Evolutionary conservation across 2,888 invertebrate species (phyloP).

Genomic region (Conistra vaccinii): DNA sequence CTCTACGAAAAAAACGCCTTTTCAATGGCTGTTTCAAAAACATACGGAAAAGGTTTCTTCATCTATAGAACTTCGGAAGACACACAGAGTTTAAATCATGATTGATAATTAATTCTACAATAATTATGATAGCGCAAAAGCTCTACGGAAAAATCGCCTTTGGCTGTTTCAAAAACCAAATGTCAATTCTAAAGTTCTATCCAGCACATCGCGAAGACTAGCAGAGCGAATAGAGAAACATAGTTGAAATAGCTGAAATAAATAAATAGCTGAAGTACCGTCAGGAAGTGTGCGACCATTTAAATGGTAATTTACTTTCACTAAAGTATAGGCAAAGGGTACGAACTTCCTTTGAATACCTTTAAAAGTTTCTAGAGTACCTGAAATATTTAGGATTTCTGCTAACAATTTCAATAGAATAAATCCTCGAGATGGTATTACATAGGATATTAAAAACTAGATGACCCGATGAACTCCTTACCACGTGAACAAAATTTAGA

Average conservation of each 20-base stretch:
- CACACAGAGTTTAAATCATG: no score
- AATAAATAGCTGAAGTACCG: no score
- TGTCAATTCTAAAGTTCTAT: neutral
- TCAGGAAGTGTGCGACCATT: slow-evolving; percentile 55
- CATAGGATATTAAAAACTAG: neutral
- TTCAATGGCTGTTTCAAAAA: neutral
- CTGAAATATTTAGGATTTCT: neutral
- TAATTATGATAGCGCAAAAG: no score
- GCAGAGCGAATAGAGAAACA: slow-evolving; percentile 40
- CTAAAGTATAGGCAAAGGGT: slow-evolving; percentile 25
- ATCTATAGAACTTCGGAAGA: no score
- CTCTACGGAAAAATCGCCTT: no score
- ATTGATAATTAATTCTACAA: no score
- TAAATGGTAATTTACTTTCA: slow-evolving; percentile 62
- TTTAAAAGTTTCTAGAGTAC: neutral
- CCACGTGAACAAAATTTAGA: no score
- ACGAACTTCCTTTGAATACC: slow-evolving; percentile 3
- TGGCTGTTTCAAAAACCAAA: neutral
- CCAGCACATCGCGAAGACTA: slow-evolving; percentile 6
- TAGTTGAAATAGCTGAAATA: slow-evolving; percentile 57
- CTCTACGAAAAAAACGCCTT: no score
- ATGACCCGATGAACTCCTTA: no score
- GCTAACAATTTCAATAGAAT: neutral
- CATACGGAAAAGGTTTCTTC: no score
- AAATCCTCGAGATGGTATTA: neutral